Percentiles rank a stretch among this genome's conserved stretches.
These are phyloP conservation scores for Sarcophaga subvicina DNA, from an alignment of 2,888 invertebrate genomes.

Conservation along the genomic window DNA sequence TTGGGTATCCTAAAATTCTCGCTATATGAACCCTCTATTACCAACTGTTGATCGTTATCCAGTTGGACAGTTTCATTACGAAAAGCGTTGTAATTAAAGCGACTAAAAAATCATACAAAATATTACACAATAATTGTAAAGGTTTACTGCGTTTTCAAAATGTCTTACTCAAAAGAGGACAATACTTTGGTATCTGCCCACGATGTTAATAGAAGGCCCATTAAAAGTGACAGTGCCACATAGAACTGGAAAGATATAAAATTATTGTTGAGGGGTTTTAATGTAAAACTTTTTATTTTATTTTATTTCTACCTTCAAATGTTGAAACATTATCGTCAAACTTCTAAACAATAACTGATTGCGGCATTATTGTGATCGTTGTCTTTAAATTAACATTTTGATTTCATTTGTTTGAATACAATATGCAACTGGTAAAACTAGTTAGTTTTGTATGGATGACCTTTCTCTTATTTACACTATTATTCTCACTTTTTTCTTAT, in stretches of 20 bases:
- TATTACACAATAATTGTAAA: background rate
- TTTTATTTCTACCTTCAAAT: background rate
- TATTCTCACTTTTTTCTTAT: background rate
- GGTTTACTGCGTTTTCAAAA: background rate
- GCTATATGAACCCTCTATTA: constrained; percentile 69
- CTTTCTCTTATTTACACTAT: background rate
- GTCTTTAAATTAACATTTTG: background rate
- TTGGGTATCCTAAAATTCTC: constrained; percentile 35
- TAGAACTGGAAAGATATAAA: background rate
- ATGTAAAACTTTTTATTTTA: background rate
- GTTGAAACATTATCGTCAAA: background rate
- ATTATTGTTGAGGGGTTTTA: background rate
- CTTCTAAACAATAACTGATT: background rate
- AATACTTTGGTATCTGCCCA: background rate
- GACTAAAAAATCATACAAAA: background rate
- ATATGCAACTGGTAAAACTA: background rate
- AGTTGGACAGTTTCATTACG: constrained; percentile 66
- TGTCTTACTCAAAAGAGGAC: background rate
- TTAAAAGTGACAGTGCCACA: background rate
- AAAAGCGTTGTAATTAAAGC: background rate
- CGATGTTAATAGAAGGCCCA: background rate
- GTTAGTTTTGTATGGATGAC: background rate
- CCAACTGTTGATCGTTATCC: constrained; percentile 58
- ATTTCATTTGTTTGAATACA: background rate
- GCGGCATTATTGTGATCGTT: too few relatives aligned